Percentiles rank a stretch among this genome's conserved stretches.
Conservation (phyloP, 2,113 vertebrate genomes). For the Cnemophilus loriae region DNA sequence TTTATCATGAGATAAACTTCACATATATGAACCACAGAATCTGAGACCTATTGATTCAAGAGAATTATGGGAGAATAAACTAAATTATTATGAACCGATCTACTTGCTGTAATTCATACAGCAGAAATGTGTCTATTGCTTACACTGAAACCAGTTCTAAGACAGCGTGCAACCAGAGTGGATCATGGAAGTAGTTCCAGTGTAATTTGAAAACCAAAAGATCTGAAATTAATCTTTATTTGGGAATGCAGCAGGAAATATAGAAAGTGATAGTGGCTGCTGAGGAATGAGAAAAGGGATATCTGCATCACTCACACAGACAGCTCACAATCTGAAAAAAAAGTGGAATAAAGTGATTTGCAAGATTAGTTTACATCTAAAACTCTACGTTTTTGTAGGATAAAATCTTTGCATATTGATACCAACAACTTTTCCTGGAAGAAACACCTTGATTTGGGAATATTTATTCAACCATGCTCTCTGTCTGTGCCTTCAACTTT, state of each 20-base stretch:
- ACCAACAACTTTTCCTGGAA: background rate
- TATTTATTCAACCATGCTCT: rapidly evolving
- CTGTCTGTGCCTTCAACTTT: background rate
- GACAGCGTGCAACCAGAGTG: background rate
- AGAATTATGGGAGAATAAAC: background rate
- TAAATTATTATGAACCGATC: background rate
- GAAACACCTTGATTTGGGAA: background rate
- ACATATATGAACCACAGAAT: background rate
- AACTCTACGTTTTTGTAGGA: background rate
- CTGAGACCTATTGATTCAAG: background rate
- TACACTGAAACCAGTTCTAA: background rate
- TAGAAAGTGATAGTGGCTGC: background rate
- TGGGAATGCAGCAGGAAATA: background rate
- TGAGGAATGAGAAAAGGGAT: background rate
- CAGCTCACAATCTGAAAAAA: background rate
- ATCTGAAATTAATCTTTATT: background rate
- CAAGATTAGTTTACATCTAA: background rate
- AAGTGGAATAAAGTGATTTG: background rate
- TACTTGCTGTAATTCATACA: background rate
- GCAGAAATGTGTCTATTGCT: background rate
- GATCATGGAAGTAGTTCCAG: background rate
- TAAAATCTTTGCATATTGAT: background rate
- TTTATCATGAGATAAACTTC: background rate
- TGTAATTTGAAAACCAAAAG: background rate
- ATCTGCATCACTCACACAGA: background rate